These are phyloP conservation scores for Addax nasomaculatus DNA, from an alignment of 2,113 vertebrate genomes.

Conservation along the genomic window DNA sequence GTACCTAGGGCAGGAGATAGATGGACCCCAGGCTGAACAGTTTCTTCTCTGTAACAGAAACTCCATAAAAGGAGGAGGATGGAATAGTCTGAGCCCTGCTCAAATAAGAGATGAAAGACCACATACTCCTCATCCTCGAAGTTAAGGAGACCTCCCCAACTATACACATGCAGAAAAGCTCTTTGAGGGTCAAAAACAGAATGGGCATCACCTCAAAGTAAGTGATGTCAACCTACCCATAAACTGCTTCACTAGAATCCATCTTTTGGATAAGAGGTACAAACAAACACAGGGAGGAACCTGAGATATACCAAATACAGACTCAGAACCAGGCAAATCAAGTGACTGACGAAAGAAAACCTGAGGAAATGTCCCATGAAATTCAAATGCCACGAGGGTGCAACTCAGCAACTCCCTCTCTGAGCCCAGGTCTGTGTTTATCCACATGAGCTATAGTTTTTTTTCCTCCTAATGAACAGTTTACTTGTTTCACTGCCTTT, in stretches of 20 bases:
- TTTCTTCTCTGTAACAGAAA: neutral
- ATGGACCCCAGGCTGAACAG: neutral
- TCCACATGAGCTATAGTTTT: neutral
- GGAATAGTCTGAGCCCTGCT: neutral
- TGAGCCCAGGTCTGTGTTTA: neutral
- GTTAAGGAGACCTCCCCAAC: neutral
- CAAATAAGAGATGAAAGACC: neutral
- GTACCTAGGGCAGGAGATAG: neutral
- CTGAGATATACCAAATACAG: neutral
- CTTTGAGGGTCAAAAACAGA: neutral
- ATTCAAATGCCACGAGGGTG: neutral
- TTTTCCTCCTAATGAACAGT: neutral
- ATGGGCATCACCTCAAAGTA: neutral
- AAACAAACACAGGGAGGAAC: neutral
- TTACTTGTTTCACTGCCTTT: neutral
- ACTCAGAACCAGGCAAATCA: neutral
- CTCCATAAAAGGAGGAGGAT: neutral
- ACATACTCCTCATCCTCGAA: neutral
- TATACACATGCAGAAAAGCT: rapidly evolving
- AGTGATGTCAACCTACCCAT: neutral
- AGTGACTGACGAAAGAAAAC: neutral
- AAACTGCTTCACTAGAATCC: neutral
- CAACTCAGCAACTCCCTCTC: neutral
- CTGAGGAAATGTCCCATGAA: neutral
- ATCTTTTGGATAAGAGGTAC: neutral